phyloP scores from a whole-genome alignment of 2,888 invertebrate species.

The Junonia oenone region DNA sequence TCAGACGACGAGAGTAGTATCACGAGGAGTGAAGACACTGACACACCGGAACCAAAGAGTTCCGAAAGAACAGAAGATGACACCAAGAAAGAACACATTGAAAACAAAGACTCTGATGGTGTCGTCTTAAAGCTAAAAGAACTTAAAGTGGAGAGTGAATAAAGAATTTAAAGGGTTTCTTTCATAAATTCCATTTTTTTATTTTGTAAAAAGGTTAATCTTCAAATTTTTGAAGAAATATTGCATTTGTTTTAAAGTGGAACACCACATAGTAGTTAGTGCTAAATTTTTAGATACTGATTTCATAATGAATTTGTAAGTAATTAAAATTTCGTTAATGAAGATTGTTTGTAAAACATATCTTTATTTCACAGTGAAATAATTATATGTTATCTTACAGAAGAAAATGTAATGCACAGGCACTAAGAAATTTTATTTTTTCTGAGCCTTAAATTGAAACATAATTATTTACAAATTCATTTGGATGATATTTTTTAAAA shows the following conservation, averaged over 20 bases:
- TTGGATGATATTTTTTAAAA: neutral
- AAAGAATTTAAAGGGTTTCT: slow-evolving; percentile 42
- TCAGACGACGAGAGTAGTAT: slow-evolving; percentile 70
- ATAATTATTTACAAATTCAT: neutral
- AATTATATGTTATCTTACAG: no score
- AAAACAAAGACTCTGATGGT: slow-evolving; percentile 55
- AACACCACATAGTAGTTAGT: slow-evolving; percentile 5
- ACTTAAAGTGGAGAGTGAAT: slow-evolving; percentile 75
- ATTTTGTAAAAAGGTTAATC: slow-evolving; percentile 25
- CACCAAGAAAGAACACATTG: slow-evolving; percentile 35
- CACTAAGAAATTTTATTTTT: no score
- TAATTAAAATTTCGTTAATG: neutral
- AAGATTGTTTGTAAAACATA: neutral
- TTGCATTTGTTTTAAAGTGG: slow-evolving; percentile 10
- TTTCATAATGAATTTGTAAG: neutral
- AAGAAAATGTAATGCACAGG: neutral
- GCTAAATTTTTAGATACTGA: neutral
- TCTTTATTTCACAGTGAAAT: no score
- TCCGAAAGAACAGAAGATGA: slow-evolving; percentile 51
- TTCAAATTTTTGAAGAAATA: slow-evolving; percentile 6
- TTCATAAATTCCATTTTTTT: slow-evolving; percentile 22
- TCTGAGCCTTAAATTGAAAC: no score
- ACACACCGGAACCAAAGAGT: slow-evolving; percentile 61
- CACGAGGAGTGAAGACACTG: slow-evolving; percentile 68
- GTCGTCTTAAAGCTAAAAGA: slow-evolving; percentile 80